Conservation (phyloP, 2,888 invertebrate genomes). For the Agelastica alni region DNA sequence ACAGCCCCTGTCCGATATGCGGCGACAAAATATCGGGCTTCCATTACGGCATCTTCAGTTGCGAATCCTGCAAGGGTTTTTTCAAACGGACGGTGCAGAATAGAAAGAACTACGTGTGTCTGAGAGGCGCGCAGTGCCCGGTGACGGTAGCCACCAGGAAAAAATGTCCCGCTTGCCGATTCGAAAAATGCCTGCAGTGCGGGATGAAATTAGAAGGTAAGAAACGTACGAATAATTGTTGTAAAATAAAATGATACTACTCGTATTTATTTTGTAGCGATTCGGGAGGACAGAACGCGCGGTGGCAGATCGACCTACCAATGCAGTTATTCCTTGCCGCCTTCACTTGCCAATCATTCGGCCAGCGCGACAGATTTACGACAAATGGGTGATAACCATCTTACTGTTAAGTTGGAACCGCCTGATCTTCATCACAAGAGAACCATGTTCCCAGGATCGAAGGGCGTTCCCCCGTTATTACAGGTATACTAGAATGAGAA, state of each 20-base stretch:
- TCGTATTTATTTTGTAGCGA: constrained; percentile 69
- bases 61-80: constrained; percentile 97
- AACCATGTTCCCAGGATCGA: constrained; percentile 44
- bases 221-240: too few species aligned
- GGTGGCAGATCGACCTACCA: constrained; percentile 96
- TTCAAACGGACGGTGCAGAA: constrained; percentile 99
- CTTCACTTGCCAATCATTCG: constrained; percentile 60
- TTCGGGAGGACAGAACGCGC: constrained; percentile 90
- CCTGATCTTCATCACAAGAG: constrained; percentile 45
- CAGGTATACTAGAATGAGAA: too few species aligned
- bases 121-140: constrained; percentile 87
- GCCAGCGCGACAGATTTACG: constrained; percentile 51
- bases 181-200: constrained; percentile 92
- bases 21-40: constrained; percentile 96
- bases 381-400: constrained; percentile 48
- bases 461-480: constrained; percentile 68
- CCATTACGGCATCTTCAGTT: constrained; percentile 97
- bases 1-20: constrained; percentile 93
- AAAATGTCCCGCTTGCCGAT: constrained; percentile 96
- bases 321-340: constrained; percentile 88
- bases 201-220: constrained; percentile 96
- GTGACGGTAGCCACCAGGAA: constrained; percentile 92
- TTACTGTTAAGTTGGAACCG: constrained; percentile 61
- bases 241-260: too few species aligned
- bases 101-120: constrained; percentile 93